Evolutionary conservation across 2,888 invertebrate species (phyloP).

Genomic region (Theodoxus fluviatilis): DNA sequence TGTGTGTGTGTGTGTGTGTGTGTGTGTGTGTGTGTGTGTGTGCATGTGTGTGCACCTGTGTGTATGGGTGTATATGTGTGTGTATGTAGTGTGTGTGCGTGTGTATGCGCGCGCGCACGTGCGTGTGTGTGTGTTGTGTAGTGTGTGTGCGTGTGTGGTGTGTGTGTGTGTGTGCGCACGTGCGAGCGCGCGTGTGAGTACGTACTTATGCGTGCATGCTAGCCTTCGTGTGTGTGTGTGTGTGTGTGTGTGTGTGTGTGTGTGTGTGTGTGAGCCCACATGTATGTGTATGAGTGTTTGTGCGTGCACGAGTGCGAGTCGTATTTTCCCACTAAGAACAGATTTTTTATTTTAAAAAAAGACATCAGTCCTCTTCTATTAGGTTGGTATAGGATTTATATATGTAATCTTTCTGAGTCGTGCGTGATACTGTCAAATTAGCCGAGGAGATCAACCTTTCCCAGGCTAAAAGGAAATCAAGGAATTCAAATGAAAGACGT

Average conservation of each 20-base stretch:
- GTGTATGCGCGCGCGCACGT: not conserved
- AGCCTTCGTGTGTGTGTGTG: slow-evolving; percentile 8
- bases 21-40: not conserved
- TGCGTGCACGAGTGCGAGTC: not conserved
- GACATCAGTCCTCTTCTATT: no score
- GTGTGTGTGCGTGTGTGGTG: not conserved
- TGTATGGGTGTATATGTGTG: slow-evolving; percentile 17
- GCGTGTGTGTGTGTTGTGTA: not conserved
- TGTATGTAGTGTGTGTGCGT: slow-evolving; percentile 17
- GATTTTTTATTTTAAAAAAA: not conserved
- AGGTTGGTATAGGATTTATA: no score
- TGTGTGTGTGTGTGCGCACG: slow-evolving; percentile 6
- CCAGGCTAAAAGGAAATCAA: no score
- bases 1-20: not conserved
- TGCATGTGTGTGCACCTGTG: not conserved
- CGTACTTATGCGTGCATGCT: not conserved
- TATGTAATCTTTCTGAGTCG: no score
- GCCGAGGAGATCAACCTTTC: no score
- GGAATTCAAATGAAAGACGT: no score
- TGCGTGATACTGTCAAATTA: no score
- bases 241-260: slow-evolving; percentile 16
- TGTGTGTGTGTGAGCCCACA: not conserved
- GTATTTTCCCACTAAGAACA: not conserved
- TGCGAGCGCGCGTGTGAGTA: not conserved
- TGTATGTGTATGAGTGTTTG: not conserved